phyloP scores from a whole-genome alignment of 1,140 invertebrate species.

The Akabosia matsudoensis region DNA sequence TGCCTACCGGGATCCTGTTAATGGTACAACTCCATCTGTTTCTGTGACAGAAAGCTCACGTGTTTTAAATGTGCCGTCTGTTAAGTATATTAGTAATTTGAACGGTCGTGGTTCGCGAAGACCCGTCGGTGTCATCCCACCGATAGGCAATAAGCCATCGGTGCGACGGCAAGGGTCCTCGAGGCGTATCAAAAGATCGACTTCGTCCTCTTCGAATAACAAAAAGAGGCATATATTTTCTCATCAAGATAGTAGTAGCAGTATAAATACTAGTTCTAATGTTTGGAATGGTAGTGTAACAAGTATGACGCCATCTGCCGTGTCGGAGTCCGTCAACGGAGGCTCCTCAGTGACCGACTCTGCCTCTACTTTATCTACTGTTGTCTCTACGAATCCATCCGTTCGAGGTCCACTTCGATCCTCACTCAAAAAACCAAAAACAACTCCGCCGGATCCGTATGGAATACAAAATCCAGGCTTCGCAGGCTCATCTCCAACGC shows the following conservation, averaged over 20 bases:
- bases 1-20: conserved; percentile 39
- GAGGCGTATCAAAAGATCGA: not conserved
- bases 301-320: conserved; percentile 31
- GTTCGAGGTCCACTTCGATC: conserved; percentile 66
- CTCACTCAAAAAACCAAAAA: conserved; percentile 74
- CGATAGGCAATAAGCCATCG: not conserved
- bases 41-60: conserved; percentile 45
- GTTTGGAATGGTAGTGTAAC: conserved; percentile 42
- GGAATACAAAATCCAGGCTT: conserved; percentile 84
- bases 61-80: conserved; percentile 44
- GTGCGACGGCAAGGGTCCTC: conserved; percentile 1
- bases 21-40: conserved; percentile 41
- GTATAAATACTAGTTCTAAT: conserved; percentile 27
- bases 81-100: not conserved
- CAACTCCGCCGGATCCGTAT: conserved; percentile 55
- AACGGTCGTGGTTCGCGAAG: not conserved
- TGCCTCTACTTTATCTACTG: conserved; percentile 17
- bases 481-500: conserved; percentile 71
- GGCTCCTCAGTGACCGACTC: conserved; percentile 26
- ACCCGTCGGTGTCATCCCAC: not conserved
- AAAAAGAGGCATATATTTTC: conserved; percentile 10
- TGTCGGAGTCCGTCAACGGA: not conserved
- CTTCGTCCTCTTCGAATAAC: not conserved
- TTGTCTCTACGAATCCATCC: conserved; percentile 26
- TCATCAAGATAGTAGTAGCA: conserved; percentile 8